Conservation (phyloP, 2,797 vertebrate genomes). For the Amblyraja radiata region DNA sequence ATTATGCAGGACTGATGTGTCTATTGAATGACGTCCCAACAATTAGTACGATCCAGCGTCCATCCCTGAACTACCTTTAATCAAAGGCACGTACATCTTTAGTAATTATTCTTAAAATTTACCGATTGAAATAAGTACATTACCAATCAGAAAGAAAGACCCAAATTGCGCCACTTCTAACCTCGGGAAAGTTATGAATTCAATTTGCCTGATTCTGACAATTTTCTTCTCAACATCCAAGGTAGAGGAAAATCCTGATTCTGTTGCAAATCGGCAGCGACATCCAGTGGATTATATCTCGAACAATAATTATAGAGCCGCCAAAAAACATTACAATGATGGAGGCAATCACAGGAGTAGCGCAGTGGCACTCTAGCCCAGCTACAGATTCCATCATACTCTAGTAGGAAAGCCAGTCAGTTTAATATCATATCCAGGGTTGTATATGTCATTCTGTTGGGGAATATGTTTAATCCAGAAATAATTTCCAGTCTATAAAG, state of each 20-base stretch:
- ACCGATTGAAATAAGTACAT: background rate
- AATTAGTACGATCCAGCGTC: background rate
- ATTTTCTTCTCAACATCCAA: background rate
- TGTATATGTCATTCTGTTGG: background rate
- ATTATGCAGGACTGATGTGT: background rate
- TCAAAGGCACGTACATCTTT: background rate
- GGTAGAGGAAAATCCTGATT: background rate
- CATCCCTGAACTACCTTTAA: background rate
- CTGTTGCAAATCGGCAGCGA: conserved; percentile 27
- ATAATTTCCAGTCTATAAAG: background rate
- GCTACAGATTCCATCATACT: background rate
- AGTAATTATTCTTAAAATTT: background rate
- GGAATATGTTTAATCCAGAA: background rate
- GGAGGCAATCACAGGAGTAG: background rate
- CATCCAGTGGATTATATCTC: conserved; percentile 8
- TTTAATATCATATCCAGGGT: background rate
- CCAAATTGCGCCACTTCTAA: background rate
- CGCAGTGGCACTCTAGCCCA: background rate
- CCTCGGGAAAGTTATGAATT: background rate
- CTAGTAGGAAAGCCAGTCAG: background rate
- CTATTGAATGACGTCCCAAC: background rate
- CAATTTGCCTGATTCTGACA: background rate
- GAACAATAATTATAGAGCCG: background rate
- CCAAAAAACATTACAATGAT: background rate
- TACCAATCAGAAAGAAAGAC: conserved; percentile 14